Conservation (phyloP, 2,113 vertebrate genomes). For the Rhizomys pruinosus region DNA sequence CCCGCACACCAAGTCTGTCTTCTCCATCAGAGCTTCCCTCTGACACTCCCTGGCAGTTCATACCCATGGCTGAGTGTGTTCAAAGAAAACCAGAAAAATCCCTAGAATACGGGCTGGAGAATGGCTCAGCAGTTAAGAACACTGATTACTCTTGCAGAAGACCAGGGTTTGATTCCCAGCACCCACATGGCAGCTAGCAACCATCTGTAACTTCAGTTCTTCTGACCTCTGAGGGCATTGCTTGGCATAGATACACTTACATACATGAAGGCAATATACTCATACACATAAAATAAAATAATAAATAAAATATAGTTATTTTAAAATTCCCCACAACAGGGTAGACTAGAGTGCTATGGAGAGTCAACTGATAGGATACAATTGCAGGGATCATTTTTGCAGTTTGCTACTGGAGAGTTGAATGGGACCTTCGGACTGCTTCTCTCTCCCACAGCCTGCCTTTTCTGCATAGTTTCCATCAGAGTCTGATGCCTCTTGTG, state of each 20-base stretch:
- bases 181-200: no score
- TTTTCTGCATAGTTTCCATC: accelerated
- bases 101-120: no score
- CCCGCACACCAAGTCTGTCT: not conserved
- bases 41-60: not conserved
- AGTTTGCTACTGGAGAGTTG: not conserved
- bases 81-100: not conserved
- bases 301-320: no score
- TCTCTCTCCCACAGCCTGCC: accelerated
- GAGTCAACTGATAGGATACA: not conserved
- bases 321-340: accelerated
- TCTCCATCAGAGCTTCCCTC: not conserved
- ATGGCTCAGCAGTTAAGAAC: no score
- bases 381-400: not conserved
- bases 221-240: no score
- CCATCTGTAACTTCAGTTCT: no score
- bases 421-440: accelerated
- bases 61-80: accelerated
- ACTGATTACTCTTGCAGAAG: no score
- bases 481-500: accelerated
- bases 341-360: accelerated
- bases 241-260: no score
- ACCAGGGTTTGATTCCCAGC: no score
- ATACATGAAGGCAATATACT: no score
- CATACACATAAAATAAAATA: no score